Evolutionary conservation across 2,113 vertebrate genomes (phyloP).

Genomic region (Psilopogon haemacephalus): DNA sequence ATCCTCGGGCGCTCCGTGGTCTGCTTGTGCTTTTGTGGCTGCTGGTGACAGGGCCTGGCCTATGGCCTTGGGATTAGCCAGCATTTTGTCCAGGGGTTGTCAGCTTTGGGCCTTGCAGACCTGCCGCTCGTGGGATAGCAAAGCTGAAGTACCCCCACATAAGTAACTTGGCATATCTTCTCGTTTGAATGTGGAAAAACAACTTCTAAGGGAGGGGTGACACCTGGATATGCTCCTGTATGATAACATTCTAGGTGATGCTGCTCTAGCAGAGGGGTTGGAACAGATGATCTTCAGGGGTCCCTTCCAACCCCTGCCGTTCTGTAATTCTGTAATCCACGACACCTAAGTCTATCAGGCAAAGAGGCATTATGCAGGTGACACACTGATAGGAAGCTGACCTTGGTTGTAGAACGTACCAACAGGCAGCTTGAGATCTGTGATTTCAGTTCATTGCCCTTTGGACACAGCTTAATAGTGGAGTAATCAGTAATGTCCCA

Average conservation of each 20-base stretch:
- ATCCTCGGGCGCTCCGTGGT: no score
- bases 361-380: rapidly evolving
- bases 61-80: no score
- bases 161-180: rapidly evolving
- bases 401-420: rapidly evolving
- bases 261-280: no score
- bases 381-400: rapidly evolving
- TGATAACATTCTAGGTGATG: no score
- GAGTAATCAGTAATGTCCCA: background rate
- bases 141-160: background rate
- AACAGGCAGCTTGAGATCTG: rapidly evolving
- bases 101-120: background rate
- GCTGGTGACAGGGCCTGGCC: background rate
- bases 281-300: no score
- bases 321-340: no score
- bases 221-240: no score
- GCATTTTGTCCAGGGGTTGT: background rate
- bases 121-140: background rate
- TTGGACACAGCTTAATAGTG: background rate
- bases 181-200: background rate
- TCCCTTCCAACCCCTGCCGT: no score
- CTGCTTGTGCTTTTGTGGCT: rapidly evolving
- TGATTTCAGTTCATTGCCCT: background rate
- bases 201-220: background rate
- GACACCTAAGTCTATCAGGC: rapidly evolving